Percentiles rank a stretch among this genome's conserved stretches.
Evolutionary conservation across 2,888 invertebrate genomes (phyloP).

Genomic region (Apamea crenata): DNA sequence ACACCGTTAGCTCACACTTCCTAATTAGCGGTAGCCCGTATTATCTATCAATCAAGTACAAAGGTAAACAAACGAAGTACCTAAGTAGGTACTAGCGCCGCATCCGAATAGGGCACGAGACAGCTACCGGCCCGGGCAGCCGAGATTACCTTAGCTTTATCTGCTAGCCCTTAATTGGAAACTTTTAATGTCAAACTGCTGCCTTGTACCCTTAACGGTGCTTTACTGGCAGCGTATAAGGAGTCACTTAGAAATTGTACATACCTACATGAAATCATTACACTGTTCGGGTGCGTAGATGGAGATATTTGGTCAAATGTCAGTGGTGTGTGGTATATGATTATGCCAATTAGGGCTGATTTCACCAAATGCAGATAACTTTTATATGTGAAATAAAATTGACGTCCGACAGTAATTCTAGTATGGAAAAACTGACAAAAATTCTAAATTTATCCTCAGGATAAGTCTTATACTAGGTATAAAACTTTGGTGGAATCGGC

Average conservation of each 20-base stretch:
- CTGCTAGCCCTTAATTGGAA: constrained; percentile 73
- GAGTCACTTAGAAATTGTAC: constrained; percentile 64
- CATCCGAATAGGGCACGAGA: constrained; percentile 68
- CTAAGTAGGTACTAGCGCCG: constrained; percentile 51
- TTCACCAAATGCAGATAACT: too few species aligned
- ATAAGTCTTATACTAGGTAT: background rate
- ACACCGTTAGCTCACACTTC: constrained; percentile 54
- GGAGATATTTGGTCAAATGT: constrained; percentile 61
- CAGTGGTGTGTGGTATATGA: constrained; percentile 35
- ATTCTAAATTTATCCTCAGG: background rate
- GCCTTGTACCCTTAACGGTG: constrained; percentile 60
- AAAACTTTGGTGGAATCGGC: background rate
- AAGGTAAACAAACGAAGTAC: constrained; percentile 60
- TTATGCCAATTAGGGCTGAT: constrained; percentile 34
- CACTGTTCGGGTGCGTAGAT: constrained; percentile 53
- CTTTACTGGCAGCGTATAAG: constrained; percentile 53
- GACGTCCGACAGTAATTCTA: too few species aligned
- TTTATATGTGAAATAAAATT: background rate
- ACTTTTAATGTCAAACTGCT: constrained; percentile 73
- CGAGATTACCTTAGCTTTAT: constrained; percentile 67
- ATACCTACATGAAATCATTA: constrained; percentile 58
- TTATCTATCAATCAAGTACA: constrained; percentile 72
- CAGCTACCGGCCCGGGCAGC: constrained; percentile 53
- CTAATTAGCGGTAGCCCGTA: constrained; percentile 63
- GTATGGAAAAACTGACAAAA: background rate